Conservation (phyloP, 2,113 vertebrate genomes). For the Gnathonemus longibarbis region DNA sequence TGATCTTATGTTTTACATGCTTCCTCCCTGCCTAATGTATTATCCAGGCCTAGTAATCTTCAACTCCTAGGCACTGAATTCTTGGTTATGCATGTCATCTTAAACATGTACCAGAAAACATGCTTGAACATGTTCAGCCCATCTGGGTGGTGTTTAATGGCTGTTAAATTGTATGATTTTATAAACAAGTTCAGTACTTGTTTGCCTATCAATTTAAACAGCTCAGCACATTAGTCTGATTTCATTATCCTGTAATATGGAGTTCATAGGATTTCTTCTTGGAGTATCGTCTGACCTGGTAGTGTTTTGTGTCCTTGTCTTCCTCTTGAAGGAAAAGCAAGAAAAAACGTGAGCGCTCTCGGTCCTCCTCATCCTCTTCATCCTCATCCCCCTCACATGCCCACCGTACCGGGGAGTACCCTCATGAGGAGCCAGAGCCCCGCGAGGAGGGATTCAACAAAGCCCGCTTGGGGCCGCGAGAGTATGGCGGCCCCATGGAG, state of each 20-base stretch:
- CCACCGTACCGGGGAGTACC: slow-evolving; percentile 62
- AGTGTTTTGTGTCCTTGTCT: neutral
- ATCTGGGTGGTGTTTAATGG: neutral
- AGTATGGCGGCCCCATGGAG: slow-evolving; percentile 64
- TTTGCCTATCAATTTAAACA: neutral
- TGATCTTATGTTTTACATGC: neutral
- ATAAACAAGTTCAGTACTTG: neutral
- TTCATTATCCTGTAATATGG: neutral
- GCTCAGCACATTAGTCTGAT: neutral
- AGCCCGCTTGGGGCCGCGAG: slow-evolving; percentile 65
- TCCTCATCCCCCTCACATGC: slow-evolving; percentile 81
- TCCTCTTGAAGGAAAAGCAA: slow-evolving; percentile 70
- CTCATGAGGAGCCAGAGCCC: slow-evolving; percentile 65
- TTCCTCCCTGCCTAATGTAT: neutral
- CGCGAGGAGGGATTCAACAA: slow-evolving; percentile 71
- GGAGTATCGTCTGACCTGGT: neutral
- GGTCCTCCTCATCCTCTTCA: slow-evolving; percentile 76
- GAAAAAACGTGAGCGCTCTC: slow-evolving; percentile 77
- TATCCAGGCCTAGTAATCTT: neutral
- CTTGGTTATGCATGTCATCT: neutral
- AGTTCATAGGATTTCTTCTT: neutral
- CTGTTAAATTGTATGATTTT: neutral
- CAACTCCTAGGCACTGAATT: neutral
- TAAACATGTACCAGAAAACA: neutral
- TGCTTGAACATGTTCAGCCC: neutral